A percentile compares a stretch with the other conserved stretches of the same genome.
Evolutionary conservation across 2,888 invertebrate genomes (phyloP).

Genomic region (Stenchaetothrips biformis): DNA sequence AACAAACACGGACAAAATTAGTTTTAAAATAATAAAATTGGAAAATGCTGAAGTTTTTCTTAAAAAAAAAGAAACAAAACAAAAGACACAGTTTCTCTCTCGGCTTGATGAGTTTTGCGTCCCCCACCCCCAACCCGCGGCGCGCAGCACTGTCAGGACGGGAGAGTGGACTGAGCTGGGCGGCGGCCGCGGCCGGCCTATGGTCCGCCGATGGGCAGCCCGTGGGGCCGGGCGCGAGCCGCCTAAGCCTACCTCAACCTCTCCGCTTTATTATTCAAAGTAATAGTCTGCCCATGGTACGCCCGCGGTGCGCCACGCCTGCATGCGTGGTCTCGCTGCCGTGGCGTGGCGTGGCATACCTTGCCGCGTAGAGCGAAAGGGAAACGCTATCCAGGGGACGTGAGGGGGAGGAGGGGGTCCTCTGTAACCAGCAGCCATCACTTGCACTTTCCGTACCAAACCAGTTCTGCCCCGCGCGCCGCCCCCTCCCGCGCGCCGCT

Average conservation of each 20-base stretch:
- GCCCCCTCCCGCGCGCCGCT: no score
- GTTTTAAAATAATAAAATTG: no score
- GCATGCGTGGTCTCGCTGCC: not conserved
- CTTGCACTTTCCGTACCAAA: conserved; percentile 17
- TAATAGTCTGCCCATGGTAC: not conserved
- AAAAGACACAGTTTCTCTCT: no score
- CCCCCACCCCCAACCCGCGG: no score
- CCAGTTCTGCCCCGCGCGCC: conserved; percentile 3
- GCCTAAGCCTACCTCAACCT: not conserved
- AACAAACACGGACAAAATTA: conserved; percentile 39
- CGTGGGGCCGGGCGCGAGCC: not conserved
- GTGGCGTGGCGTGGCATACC: not conserved
- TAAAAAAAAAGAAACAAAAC: no score
- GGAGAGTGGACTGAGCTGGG: not conserved
- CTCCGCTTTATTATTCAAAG: not conserved
- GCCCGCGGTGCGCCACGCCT: not conserved
- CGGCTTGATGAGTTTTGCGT: no score
- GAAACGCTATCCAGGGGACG: not conserved
- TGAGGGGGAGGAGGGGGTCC: not conserved
- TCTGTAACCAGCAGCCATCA: conserved; percentile 14
- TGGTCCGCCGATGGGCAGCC: not conserved
- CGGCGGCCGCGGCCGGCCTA: not conserved
- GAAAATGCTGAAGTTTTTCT: no score
- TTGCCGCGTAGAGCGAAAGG: not conserved
- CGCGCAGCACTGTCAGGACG: not conserved